phyloP scores from a whole-genome alignment of 2,888 invertebrate genomes.

The Eucera pruinosa region DNA sequence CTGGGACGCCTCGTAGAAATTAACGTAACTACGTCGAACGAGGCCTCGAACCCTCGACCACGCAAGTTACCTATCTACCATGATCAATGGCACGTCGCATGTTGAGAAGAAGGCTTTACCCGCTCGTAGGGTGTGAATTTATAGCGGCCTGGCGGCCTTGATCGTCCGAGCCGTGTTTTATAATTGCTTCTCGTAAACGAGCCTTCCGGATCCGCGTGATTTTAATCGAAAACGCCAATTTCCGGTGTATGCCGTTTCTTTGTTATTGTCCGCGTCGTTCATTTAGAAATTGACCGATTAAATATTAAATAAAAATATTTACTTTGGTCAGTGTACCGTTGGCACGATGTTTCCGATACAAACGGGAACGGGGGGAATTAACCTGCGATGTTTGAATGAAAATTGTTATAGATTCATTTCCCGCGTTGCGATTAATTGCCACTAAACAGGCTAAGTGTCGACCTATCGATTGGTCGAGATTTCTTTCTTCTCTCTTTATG shows the following conservation, averaged over 20 bases:
- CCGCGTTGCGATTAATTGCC: constrained; percentile 46
- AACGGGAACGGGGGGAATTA: no score
- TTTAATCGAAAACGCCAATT: background rate
- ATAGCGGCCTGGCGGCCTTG: constrained; percentile 55
- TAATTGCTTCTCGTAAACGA: constrained; percentile 36
- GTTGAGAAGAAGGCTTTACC: constrained; percentile 39
- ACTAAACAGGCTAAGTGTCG: constrained; percentile 50
- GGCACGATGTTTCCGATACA: background rate
- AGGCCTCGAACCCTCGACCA: constrained; percentile 50
- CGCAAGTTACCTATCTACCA: constrained; percentile 61
- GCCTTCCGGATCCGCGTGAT: background rate
- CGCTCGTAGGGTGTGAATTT: constrained; percentile 60
- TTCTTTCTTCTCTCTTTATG: background rate
- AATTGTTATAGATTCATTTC: constrained; percentile 38
- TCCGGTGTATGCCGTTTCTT: background rate
- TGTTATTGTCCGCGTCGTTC: background rate
- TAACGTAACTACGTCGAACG: constrained; percentile 72
- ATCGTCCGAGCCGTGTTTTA: constrained; percentile 34
- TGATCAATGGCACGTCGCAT: constrained; percentile 69
- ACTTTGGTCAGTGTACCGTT: background rate
- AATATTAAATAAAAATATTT: constrained; percentile 10
- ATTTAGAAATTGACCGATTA: constrained; percentile 15
- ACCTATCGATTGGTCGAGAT: constrained; percentile 42
- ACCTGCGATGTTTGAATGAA: background rate
- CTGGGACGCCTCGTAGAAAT: constrained; percentile 73